Conservation (phyloP, 2,113 vertebrate genomes). For the Lepisosteus oculatus region DNA sequence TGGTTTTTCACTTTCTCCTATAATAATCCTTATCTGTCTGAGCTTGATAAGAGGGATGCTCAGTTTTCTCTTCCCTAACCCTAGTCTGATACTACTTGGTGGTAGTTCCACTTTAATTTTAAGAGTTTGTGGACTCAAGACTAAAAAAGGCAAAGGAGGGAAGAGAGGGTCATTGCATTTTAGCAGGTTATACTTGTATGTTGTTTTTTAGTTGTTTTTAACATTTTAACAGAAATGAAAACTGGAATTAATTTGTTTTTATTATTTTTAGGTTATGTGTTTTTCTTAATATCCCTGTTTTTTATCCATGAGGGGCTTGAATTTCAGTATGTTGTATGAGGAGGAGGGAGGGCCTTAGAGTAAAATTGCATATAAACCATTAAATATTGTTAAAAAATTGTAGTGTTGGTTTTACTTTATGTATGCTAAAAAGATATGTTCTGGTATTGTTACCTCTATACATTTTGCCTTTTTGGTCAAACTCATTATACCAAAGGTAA, state of each 20-base stretch:
- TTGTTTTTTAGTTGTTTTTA: constrained; percentile 42
- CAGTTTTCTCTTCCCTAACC: constrained; percentile 36
- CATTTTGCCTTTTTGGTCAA: too few relatives aligned
- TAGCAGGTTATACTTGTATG: constrained; percentile 30
- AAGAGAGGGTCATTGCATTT: constrained; percentile 28
- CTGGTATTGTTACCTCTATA: too few relatives aligned
- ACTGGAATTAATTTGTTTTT: constrained; percentile 44
- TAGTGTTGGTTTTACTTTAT: too few relatives aligned
- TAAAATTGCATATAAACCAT: constrained; percentile 68
- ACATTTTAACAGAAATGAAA: constrained; percentile 45
- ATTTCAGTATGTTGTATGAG: constrained; percentile 58
- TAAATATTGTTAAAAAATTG: constrained; percentile 58
- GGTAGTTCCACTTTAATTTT: constrained; percentile 60
- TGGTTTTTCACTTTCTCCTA: too few relatives aligned
- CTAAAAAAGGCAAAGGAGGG: constrained; percentile 41
- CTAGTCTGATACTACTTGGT: constrained; percentile 65
- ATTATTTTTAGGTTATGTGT: constrained; percentile 49
- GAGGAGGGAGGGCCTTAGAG: constrained; percentile 58
- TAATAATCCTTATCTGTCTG: background rate
- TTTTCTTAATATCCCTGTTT: constrained; percentile 55
- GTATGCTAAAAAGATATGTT: too few relatives aligned
- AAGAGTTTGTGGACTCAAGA: constrained; percentile 50
- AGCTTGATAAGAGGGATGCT: constrained; percentile 28
- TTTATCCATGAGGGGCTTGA: constrained; percentile 67
- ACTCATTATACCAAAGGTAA: too few relatives aligned